A percentile compares a stretch with the other conserved stretches of the same genome.
These are phyloP conservation scores for Corapipo altera DNA, from an alignment of 2,113 vertebrate genomes.

Conservation along the genomic window DNA sequence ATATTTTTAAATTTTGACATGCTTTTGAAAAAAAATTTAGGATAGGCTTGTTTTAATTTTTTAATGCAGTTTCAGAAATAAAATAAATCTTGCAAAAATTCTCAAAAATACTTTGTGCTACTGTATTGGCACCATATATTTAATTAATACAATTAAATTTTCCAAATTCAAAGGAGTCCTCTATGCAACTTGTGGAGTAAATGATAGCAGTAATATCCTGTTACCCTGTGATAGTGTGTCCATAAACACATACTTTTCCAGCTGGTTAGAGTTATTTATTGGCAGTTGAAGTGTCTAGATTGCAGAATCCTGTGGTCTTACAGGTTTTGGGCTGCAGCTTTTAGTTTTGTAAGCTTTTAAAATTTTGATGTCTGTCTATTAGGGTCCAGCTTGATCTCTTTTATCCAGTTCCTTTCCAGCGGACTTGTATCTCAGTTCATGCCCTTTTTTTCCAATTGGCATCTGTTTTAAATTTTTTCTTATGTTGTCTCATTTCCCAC, in stretches of 20 bases:
- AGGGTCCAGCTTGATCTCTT: not conserved
- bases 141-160: not conserved
- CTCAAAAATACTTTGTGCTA: not conserved
- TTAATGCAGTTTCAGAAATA: not conserved
- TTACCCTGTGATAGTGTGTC: not conserved
- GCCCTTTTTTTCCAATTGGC: not conserved
- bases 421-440: not conserved
- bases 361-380: not conserved
- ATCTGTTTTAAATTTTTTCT: not conserved
- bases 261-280: not conserved
- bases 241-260: not conserved
- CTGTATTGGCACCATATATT: not conserved
- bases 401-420: not conserved
- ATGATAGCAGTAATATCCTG: not conserved
- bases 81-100: not conserved
- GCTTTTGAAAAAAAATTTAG: not conserved
- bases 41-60: not conserved
- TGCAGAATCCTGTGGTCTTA: not conserved
- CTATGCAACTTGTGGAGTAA: not conserved
- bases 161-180: not conserved
- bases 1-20: not conserved
- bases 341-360: not conserved
- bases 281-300: not conserved
- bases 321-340: not conserved
- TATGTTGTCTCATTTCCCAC: not conserved